Conservation (phyloP, 2,797 vertebrate species). For the Sebastes hubbsi region DNA sequence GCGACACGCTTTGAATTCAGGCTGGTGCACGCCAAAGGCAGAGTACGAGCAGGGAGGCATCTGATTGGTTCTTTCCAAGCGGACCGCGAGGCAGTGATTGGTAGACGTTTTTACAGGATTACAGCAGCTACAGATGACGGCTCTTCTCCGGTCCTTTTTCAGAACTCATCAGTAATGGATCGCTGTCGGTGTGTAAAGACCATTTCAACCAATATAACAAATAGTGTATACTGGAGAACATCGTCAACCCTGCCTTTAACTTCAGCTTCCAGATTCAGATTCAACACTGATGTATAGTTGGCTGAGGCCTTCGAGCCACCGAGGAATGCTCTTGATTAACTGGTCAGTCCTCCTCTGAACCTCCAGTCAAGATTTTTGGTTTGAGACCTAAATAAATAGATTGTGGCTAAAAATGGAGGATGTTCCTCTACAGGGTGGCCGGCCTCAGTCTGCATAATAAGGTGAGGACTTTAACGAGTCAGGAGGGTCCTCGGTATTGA, state of each 20-base stretch:
- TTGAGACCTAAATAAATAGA: conserved; percentile 8
- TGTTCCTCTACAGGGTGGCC: conserved; percentile 5
- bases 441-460: conserved; percentile 28
- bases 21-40: too few species aligned
- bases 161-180: too few species aligned
- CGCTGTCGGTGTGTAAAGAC: too few species aligned
- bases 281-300: neutral
- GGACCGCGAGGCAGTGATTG: too few species aligned
- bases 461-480: conserved; percentile 14
- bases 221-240: too few species aligned
- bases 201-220: too few species aligned
- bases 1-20: too few species aligned
- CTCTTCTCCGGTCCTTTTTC: too few species aligned
- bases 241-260: neutral
- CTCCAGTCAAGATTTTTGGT: conserved; percentile 2
- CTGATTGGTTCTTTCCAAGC: too few species aligned
- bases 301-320: neutral
- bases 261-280: conserved; percentile 8
- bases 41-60: too few species aligned
- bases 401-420: neutral
- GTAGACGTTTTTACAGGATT: too few species aligned
- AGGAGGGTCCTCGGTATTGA: conserved; percentile 11
- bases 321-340: conserved; percentile 5
- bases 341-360: conserved; percentile 17
- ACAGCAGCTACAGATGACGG: too few species aligned